Percentiles rank a stretch among this genome's conserved stretches.
phyloP scores from a whole-genome alignment of 2,113 vertebrate genomes.

The Peromyscus maniculatus region DNA sequence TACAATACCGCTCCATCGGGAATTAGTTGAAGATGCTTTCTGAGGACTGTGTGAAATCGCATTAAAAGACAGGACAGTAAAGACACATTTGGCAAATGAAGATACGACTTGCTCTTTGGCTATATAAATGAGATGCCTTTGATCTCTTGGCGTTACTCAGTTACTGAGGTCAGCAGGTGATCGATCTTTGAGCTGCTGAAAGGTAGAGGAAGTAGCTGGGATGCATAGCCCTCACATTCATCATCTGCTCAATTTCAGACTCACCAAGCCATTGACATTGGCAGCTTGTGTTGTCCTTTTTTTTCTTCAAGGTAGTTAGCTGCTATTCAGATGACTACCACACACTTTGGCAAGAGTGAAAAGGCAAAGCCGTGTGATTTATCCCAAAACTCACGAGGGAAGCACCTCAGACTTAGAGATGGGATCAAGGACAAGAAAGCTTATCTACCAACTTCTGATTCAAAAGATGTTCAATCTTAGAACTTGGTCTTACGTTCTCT shows the following conservation, averaged over 20 bases:
- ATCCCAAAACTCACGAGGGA: background rate
- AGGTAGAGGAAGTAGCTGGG: background rate
- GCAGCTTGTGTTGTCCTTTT: background rate
- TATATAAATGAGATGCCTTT: background rate
- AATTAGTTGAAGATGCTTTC: background rate
- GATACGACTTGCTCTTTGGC: background rate
- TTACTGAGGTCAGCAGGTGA: background rate
- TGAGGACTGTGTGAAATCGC: background rate
- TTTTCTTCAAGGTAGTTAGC: background rate
- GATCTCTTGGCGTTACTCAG: background rate
- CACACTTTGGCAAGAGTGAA: background rate
- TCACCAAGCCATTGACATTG: background rate
- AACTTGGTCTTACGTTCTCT: background rate
- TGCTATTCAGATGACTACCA: background rate
- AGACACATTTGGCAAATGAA: background rate
- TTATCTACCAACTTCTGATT: background rate
- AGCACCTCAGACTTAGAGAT: background rate
- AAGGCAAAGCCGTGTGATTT: background rate
- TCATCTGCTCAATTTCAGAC: background rate
- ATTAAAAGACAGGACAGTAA: background rate
- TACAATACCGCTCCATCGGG: background rate
- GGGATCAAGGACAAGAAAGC: background rate
- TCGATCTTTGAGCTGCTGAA: background rate
- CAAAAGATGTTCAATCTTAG: background rate
- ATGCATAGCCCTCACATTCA: rapidly evolving